Conservation (phyloP, 2,797 vertebrate genomes). For the Setipinna tenuifilis region DNA sequence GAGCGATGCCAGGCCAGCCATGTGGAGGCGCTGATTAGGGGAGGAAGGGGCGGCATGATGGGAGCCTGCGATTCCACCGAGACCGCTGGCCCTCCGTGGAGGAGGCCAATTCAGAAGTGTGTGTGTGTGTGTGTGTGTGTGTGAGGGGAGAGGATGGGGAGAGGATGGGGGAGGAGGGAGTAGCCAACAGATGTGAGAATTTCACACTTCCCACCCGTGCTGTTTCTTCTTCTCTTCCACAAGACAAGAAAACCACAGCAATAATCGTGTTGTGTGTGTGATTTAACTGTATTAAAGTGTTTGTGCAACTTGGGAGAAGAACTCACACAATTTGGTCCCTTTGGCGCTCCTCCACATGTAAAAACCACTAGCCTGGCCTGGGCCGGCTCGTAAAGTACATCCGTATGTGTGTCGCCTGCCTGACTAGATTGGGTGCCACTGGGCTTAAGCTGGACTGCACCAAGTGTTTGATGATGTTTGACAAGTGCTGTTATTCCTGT, state of each 20-base stretch:
- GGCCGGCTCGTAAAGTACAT: not conserved
- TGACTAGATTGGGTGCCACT: not conserved
- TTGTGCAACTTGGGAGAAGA: constrained; percentile 1
- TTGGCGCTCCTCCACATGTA: not conserved
- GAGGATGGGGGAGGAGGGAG: not conserved
- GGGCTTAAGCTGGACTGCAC: not conserved
- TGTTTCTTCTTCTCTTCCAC: constrained; percentile 58
- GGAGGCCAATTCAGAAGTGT: too few species aligned
- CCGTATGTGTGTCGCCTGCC: not conserved
- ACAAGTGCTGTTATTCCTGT: not conserved
- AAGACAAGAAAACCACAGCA: constrained; percentile 62
- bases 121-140: too few species aligned
- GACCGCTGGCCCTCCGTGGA: not conserved
- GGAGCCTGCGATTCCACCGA: not conserved
- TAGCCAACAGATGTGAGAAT: constrained; percentile 51
- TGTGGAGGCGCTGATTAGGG: constrained; percentile 65
- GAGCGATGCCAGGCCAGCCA: constrained; percentile 68
- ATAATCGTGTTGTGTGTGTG: constrained; percentile 71
- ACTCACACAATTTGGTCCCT: not conserved
- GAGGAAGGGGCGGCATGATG: constrained; percentile 50
- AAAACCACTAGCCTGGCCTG: not conserved
- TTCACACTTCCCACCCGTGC: constrained; percentile 64
- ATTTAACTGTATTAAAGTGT: constrained; percentile 66
- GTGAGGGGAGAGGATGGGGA: too few species aligned
- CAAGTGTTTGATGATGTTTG: not conserved